A percentile compares a stretch with the other conserved stretches of the same genome.
Evolutionary conservation across 2,888 invertebrate genomes (phyloP).

Genomic region (Brachypterus glaber): DNA sequence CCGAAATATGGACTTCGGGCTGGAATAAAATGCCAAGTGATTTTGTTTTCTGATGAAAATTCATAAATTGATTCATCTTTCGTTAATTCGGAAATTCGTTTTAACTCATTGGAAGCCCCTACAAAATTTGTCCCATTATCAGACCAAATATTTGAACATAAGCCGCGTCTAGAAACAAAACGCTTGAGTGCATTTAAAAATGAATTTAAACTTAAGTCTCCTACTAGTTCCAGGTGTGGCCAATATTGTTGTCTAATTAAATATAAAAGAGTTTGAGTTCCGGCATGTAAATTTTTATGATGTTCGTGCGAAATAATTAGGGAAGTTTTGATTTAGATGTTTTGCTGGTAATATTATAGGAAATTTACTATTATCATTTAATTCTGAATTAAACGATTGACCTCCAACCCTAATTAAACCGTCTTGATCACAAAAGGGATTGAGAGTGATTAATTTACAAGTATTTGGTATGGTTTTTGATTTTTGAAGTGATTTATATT

Average conservation of each 20-base stretch:
- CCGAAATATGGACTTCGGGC: no score
- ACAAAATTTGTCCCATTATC: conserved; percentile 16
- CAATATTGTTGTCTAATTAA: conserved; percentile 17
- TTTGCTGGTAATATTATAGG: conserved; percentile 15
- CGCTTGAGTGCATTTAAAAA: conserved; percentile 17
- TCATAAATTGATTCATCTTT: no score
- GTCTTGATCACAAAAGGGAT: conserved; percentile 14
- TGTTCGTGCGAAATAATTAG: conserved; percentile 11
- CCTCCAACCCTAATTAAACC: conserved; percentile 16
- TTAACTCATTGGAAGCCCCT: no score
- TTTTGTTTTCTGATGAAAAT: conserved; percentile 8
- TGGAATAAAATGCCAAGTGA: conserved; percentile 31
- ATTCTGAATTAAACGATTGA: conserved; percentile 11
- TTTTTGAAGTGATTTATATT: conserved; percentile 4
- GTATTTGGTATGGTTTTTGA: background rate
- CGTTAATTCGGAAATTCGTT: no score
- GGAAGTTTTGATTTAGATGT: conserved; percentile 11
- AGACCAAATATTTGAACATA: conserved; percentile 13
- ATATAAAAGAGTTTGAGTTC: conserved; percentile 15
- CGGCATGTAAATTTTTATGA: conserved; percentile 15
- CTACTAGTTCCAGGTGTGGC: conserved; percentile 17
- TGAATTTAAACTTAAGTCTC: conserved; percentile 13
- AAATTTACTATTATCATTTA: conserved; percentile 13
- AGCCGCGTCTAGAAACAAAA: conserved; percentile 16
- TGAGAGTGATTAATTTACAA: conserved; percentile 9